These are phyloP conservation scores for Pachycephus smyrnensis DNA, from an alignment of 2,888 invertebrate genomes.

Conservation along the genomic window DNA sequence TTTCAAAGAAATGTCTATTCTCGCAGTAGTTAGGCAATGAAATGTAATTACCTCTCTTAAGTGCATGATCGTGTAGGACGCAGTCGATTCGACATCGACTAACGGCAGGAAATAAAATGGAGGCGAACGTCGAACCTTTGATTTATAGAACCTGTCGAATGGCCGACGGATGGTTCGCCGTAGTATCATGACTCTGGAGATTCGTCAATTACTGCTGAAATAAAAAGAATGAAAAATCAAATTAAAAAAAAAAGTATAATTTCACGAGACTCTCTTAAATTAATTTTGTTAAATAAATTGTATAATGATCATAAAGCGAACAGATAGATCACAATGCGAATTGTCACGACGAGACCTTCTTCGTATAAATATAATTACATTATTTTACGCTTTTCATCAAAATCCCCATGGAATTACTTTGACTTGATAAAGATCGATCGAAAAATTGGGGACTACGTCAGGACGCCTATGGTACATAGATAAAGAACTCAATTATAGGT, in stretches of 20 bases:
- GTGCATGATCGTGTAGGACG: conserved; percentile 32
- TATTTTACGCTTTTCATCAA: background rate
- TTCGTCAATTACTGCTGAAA: conserved; percentile 37
- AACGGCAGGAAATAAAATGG: conserved; percentile 22
- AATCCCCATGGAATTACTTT: background rate
- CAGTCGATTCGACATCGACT: conserved; percentile 26
- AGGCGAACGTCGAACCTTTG: conserved; percentile 38
- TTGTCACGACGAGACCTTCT: background rate
- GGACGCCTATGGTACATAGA: background rate
- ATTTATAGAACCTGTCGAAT: conserved; percentile 38
- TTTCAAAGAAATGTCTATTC: background rate
- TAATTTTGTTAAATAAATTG: background rate
- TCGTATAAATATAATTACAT: background rate
- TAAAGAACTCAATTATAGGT: background rate
- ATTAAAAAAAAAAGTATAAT: conserved; percentile 19
- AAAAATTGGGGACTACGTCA: background rate
- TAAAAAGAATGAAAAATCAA: conserved; percentile 24
- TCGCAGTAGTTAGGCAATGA: background rate
- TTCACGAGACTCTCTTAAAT: background rate
- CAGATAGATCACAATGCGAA: background rate
- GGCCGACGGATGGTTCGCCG: conserved; percentile 23
- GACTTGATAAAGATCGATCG: background rate
- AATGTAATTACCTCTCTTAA: conserved; percentile 14
- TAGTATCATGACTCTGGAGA: conserved; percentile 22
- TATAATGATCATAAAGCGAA: background rate